Evolutionary conservation across 2,797 vertebrate genomes (phyloP), one percentile per base, ranked within the genome.

Genomic region (Thunnus albacares): DNA sequence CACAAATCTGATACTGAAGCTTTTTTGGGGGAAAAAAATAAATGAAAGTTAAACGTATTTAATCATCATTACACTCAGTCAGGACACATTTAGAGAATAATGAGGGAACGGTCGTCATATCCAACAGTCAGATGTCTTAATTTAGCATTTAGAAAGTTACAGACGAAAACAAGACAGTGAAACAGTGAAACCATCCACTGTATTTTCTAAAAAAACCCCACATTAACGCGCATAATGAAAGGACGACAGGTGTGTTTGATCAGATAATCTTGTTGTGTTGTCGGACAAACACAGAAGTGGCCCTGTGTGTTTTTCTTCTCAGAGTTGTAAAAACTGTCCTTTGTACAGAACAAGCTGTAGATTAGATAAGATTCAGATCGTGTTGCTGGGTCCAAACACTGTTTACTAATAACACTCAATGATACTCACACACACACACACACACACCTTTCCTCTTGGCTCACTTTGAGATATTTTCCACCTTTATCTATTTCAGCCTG

Each of bases 331-430:
- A 91, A 80, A 30, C 41, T 80, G 87, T 84, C 75, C 84, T 91
- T 81, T 90, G 93, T 84, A 86, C 93, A 84, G 88, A 86, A 78
- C 84, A 82, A 63, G 69, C 28, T 69, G 82, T 0, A 88, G 92
- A 95, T 95, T 89, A 94, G 93, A 96, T 95, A 91, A 91, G 88
- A 85, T 85, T 89, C 62, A 78, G 82, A 91, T 91, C 13, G 2
- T 84, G 83, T 85, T 82, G 84, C 87, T 62, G 56, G 26, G 76
- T 67, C 72, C 75, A 77, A 86, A 79, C 38, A 20, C 58, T 92
- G 84, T 90, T 90, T 87, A 91, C 87, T 84, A 83, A 90, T 79
- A 91, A 91, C 82, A 83, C 61, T 69, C 43, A 72, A 13, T 85
- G 55, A 77, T 67, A 55, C 38, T 73, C 20, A n/a, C 17, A 10